Evolutionary conservation across 1,140 invertebrate genomes (phyloP).

Genomic region (Diorhabda sublineata): DNA sequence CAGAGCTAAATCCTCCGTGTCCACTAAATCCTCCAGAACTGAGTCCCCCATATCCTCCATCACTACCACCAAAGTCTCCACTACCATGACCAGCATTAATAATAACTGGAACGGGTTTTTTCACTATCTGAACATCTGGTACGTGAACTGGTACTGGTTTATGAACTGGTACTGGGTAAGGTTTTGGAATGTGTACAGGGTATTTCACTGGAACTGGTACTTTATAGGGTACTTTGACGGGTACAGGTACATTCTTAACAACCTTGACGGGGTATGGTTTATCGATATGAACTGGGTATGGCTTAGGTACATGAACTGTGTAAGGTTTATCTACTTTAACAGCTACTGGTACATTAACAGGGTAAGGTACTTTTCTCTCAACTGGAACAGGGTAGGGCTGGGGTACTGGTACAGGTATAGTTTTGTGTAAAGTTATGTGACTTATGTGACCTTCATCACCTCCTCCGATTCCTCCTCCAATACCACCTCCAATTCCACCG

Average conservation of each 20-base stretch:
- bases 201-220: slow-evolving; percentile 52
- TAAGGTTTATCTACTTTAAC: slow-evolving; percentile 39
- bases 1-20: slow-evolving; percentile 18
- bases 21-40: slow-evolving; percentile 28
- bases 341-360: slow-evolving; percentile 43
- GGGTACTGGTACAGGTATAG: slow-evolving; percentile 39
- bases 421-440: slow-evolving; percentile 36
- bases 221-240: slow-evolving; percentile 55
- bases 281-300: slow-evolving; percentile 46
- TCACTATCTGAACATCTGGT: slow-evolving; percentile 51
- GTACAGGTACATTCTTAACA: slow-evolving; percentile 52
- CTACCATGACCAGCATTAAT: slow-evolving; percentile 36
- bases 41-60: slow-evolving; percentile 24
- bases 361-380: slow-evolving; percentile 39
- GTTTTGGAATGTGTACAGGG: slow-evolving; percentile 45
- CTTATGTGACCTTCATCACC: slow-evolving; percentile 29
- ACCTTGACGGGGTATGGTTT: slow-evolving; percentile 55
- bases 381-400: slow-evolving; percentile 45
- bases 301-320: slow-evolving; percentile 39
- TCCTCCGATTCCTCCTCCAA: slow-evolving; percentile 14
- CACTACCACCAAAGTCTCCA: slow-evolving; percentile 21
- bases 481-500: slow-evolving; percentile 7
- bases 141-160: slow-evolving; percentile 45
- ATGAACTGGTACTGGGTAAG: slow-evolving; percentile 41
- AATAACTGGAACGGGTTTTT: slow-evolving; percentile 57